Conservation (phyloP, 2,797 vertebrate genomes). For the Crocodylus rhombifer region DNA sequence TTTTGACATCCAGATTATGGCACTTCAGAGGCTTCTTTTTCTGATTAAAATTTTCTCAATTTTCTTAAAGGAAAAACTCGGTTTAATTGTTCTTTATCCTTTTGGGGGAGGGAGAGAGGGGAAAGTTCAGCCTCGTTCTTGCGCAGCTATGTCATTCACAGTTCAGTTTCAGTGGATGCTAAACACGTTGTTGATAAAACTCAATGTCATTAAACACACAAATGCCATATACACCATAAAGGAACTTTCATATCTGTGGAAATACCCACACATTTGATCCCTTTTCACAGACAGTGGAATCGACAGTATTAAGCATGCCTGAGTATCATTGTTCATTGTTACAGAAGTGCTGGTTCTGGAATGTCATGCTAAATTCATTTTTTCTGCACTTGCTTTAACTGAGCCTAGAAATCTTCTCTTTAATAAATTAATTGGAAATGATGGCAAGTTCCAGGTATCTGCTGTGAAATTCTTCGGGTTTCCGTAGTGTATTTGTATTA, state of each 20-base stretch:
- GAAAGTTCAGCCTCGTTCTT: neutral
- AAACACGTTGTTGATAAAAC: slow-evolving; percentile 71
- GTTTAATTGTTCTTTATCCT: slow-evolving; percentile 40
- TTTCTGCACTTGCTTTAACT: slow-evolving; percentile 70
- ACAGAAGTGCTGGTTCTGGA: slow-evolving; percentile 56
- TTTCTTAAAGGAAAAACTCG: slow-evolving; percentile 65
- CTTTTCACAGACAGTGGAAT: slow-evolving; percentile 74
- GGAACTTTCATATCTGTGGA: slow-evolving; percentile 52
- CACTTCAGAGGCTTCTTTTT: slow-evolving; percentile 36
- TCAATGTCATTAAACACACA: slow-evolving; percentile 68
- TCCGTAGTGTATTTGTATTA: slow-evolving; percentile 30
- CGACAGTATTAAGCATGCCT: slow-evolving; percentile 61
- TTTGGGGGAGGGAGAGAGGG: too few relatives aligned
- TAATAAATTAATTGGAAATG: slow-evolving; percentile 43
- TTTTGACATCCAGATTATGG: slow-evolving; percentile 32
- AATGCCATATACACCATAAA: slow-evolving; percentile 71
- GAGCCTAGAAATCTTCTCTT: slow-evolving; percentile 66
- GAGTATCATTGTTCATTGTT: slow-evolving; percentile 54
- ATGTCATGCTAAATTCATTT: slow-evolving; percentile 69
- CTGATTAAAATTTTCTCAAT: slow-evolving; percentile 63
- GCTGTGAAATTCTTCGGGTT: slow-evolving; percentile 22
- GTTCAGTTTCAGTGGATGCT: slow-evolving; percentile 62
- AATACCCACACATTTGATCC: slow-evolving; percentile 55
- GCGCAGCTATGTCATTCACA: slow-evolving; percentile 42
- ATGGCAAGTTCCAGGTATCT: slow-evolving; percentile 31